Evolutionary conservation across 2,113 vertebrate genomes (phyloP), one percentile per base, ranked within the genome.

Genomic region (Salvelinus alpinus): DNA sequence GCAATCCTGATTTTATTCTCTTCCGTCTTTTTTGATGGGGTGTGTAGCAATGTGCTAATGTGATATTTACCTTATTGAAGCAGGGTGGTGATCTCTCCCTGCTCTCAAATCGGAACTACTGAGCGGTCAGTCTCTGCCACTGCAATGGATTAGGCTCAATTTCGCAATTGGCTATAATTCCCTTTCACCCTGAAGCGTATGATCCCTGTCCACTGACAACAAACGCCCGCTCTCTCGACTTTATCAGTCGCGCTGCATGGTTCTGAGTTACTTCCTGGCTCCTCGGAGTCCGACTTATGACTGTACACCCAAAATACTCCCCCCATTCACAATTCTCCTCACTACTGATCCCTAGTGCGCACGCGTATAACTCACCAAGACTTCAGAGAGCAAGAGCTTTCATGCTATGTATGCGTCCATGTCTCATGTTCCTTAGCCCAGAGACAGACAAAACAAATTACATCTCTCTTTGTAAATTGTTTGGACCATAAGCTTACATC

Each of bases 291-390:
- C 80, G 80, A 88, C 83, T 86, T 84, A 66, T 85, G 80, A 84
- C 83, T 83, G 78, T 78, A 81, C 88, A 87, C 89, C 90, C 89
- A 85, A 87, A 85, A 65, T 90, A 85, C 92, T 81, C 87, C 64
- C 89, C 85, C 89, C 85, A 86, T 85, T 87, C 87, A 83, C 84
- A 86, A 88, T 82, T 84, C 81, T 87, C 75, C 54, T 70, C 80
- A 78, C 85, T 80, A 82, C 75, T 11, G 72, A 69, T 64, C 25
- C 38, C 16, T 71, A 72, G 67, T 79, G 81, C 82, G 78, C 87
- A 81, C 82, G 88, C 86, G 88, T 88, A 82, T 29, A 80, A 65
- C 47, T 27, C 34, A 54, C 47, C 70, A 59, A 31, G 70, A 81
- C 79, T 74, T 76, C 70, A 77, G 73, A 38, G 16, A 60, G 72